Evolutionary conservation across 2,888 invertebrate genomes (phyloP).

Genomic region (Rhyacophila evoluta): DNA sequence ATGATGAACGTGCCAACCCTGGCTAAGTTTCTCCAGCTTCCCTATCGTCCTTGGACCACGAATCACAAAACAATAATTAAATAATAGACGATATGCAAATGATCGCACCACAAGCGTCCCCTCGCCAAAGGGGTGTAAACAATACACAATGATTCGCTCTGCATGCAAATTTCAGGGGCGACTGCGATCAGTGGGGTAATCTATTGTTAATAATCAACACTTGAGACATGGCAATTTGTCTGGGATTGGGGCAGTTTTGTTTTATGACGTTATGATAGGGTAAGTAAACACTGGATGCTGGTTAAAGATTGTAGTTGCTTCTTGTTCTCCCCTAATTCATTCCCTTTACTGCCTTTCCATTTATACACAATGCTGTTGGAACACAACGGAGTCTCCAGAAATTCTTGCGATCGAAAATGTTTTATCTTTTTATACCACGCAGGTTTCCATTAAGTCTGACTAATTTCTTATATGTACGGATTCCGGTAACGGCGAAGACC

Average conservation of each 20-base stretch:
- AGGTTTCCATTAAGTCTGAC: too few relatives aligned
- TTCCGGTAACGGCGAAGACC: too few relatives aligned
- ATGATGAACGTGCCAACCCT: not conserved
- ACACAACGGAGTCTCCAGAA: too few relatives aligned
- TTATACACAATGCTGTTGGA: too few relatives aligned
- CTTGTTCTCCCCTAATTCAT: not conserved
- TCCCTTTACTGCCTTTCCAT: too few relatives aligned
- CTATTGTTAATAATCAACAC: slow-evolving; percentile 53
- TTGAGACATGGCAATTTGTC: slow-evolving; percentile 40
- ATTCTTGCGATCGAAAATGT: too few relatives aligned
- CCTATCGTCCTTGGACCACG: slow-evolving; percentile 1
- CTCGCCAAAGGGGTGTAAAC: not conserved
- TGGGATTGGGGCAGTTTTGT: slow-evolving; percentile 30
- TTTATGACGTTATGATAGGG: not conserved
- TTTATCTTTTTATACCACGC: too few relatives aligned
- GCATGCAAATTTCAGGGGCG: slow-evolving; percentile 32
- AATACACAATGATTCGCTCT: not conserved
- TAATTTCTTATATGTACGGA: too few relatives aligned
- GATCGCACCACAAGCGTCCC: slow-evolving; percentile 21
- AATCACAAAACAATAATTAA: slow-evolving; percentile 18
- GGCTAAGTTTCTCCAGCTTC: not conserved
- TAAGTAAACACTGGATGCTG: not conserved
- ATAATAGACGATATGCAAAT: slow-evolving; percentile 23
- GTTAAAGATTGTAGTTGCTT: not conserved
- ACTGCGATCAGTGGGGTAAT: slow-evolving; percentile 33